These are phyloP conservation scores for Cinclus mexicanus DNA, from an alignment of 2,113 vertebrate species.

Conservation along the genomic window DNA sequence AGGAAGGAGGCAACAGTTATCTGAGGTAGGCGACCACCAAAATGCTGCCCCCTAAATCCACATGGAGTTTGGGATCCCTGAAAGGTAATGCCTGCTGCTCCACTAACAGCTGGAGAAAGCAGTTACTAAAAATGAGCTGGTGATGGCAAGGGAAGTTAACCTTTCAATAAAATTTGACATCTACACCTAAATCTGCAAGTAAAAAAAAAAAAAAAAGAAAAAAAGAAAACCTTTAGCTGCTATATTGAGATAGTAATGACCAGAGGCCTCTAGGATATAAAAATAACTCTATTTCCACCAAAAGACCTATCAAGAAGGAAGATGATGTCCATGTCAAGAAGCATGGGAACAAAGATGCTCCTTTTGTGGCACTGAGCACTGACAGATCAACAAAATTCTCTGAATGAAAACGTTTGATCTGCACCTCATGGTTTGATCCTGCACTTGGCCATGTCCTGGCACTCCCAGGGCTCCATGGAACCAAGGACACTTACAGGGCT, in stretches of 20 bases:
- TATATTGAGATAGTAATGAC: background rate
- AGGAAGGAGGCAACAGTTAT: slow-evolving; percentile 53
- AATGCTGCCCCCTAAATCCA: slow-evolving; percentile 41
- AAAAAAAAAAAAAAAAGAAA: slow-evolving; percentile 21
- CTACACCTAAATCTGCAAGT: background rate
- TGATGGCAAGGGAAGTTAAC: background rate
- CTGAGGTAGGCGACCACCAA: slow-evolving; percentile 75
- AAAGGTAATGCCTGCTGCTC: background rate
- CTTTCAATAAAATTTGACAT: background rate
- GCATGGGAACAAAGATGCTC: background rate
- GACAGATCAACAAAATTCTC: background rate
- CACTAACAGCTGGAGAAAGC: background rate
- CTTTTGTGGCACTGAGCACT: slow-evolving; percentile 15
- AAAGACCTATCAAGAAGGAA: background rate
- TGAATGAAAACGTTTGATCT: background rate
- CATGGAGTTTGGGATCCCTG: slow-evolving; percentile 8
- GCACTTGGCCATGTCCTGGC: background rate
- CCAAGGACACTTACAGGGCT: slow-evolving; percentile 60
- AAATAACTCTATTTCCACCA: background rate
- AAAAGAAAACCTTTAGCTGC: background rate
- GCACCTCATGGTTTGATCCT: background rate
- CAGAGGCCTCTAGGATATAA: background rate
- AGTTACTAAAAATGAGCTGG: background rate
- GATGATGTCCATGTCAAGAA: background rate
- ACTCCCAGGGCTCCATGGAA: background rate